These are phyloP conservation scores for Alentia gelatinosa DNA, from an alignment of 2,888 invertebrate genomes.

Conservation along the genomic window DNA sequence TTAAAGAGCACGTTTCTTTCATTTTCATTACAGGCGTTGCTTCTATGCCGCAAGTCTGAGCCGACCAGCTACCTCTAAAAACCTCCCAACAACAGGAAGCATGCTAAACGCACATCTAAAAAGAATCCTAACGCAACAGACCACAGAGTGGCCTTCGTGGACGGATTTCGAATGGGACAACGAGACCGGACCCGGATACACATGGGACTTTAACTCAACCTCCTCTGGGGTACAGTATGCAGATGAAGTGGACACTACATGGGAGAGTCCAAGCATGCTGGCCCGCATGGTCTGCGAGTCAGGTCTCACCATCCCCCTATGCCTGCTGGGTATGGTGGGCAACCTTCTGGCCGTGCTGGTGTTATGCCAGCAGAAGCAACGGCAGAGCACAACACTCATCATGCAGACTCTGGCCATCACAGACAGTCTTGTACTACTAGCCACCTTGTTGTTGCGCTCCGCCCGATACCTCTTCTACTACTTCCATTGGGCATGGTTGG, in stretches of 20 bases:
- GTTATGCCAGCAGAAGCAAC: constrained; percentile 58
- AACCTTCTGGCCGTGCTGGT: constrained; percentile 63
- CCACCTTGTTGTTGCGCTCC: constrained; percentile 59
- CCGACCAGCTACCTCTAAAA: neutral
- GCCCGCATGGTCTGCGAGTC: constrained; percentile 56
- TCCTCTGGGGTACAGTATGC: neutral
- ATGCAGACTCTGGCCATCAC: constrained; percentile 62
- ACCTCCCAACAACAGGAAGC: neutral
- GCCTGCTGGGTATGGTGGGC: constrained; percentile 63
- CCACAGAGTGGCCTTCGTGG: constrained; percentile 6
- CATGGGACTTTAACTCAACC: neutral
- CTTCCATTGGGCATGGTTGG: neutral
- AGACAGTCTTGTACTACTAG: constrained; percentile 60
- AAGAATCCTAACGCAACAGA: neutral
- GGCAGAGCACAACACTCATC: constrained; percentile 60
- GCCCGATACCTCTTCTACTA: constrained; percentile 43
- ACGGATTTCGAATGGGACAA: neutral
- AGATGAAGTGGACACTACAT: neutral
- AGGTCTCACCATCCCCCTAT: constrained; percentile 59
- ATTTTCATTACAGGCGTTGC: neutral
- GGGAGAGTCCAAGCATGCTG: constrained; percentile 32
- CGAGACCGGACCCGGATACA: neutral
- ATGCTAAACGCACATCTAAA: neutral
- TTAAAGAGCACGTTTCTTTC: neutral
- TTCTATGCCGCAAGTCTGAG: neutral